phyloP scores from a whole-genome alignment of 2,113 vertebrate species.

The Rhinolophus ferrumequinum region DNA sequence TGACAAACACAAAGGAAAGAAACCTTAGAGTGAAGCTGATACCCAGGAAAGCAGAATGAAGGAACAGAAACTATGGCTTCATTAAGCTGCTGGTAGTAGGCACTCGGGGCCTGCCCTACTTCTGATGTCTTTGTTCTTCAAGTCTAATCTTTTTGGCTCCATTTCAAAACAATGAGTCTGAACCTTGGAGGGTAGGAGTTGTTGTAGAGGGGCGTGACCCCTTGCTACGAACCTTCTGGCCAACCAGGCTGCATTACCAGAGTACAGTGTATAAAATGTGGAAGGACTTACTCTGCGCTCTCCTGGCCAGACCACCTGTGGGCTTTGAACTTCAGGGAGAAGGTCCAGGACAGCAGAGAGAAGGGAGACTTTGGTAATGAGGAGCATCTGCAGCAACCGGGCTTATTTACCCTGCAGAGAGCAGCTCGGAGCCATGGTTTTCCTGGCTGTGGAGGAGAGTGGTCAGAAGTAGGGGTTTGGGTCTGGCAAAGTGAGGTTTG shows the following conservation, averaged over 20 bases:
- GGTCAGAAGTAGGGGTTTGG: not conserved
- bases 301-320: not conserved
- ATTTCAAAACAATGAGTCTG: conserved; percentile 13
- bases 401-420: not conserved
- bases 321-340: not conserved
- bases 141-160: not conserved
- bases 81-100: not conserved
- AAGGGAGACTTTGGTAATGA: not conserved
- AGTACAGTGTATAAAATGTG: not conserved
- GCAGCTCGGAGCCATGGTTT: not conserved
- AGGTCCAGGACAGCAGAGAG: not conserved
- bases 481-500: not conserved
- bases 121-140: not conserved
- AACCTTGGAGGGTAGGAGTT: not conserved
- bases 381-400: not conserved
- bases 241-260: not conserved
- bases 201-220: not conserved
- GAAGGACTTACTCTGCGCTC: not conserved
- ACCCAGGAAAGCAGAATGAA: not conserved
- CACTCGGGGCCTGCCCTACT: not conserved
- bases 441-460: not conserved
- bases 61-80: not conserved
- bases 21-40: not conserved
- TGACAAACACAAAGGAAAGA: not conserved
- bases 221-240: not conserved